phyloP scores from a whole-genome alignment of 2,797 vertebrate genomes.

The Diglossa cyanea region DNA sequence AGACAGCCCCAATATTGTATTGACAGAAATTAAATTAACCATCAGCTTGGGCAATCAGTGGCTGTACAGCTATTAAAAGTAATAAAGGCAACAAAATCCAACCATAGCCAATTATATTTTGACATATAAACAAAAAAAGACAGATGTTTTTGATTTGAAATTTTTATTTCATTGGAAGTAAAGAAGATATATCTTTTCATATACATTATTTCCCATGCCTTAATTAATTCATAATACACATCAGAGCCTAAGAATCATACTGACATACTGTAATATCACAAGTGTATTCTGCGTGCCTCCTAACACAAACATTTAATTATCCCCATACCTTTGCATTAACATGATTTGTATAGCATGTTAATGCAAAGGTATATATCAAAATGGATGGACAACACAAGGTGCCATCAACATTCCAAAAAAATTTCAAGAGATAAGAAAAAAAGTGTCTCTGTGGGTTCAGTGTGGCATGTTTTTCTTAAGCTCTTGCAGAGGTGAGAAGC shows the following conservation, averaged over 20 bases:
- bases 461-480: background rate
- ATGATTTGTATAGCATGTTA: background rate
- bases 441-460: background rate
- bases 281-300: background rate
- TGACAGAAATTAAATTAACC: conserved; percentile 89
- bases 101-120: conserved; percentile 84
- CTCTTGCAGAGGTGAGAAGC: background rate
- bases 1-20: conserved; percentile 87
- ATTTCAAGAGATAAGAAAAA: background rate
- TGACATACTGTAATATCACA: conserved; percentile 9
- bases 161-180: conserved; percentile 65
- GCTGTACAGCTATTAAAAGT: conserved; percentile 84
- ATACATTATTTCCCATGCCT: conserved; percentile 49
- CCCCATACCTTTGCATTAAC: background rate
- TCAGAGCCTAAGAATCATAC: conserved; percentile 4
- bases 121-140: conserved; percentile 79
- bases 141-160: conserved; percentile 75
- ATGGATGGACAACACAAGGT: background rate
- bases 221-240: conserved; percentile 59
- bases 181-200: conserved; percentile 57
- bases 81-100: conserved; percentile 83
- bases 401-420: background rate
- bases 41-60: conserved; percentile 84
- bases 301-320: background rate
- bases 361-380: background rate